A percentile compares a stretch with the other conserved stretches of the same genome.
Conservation (phyloP, 2,797 vertebrate species). For the Poecilia picta region DNA sequence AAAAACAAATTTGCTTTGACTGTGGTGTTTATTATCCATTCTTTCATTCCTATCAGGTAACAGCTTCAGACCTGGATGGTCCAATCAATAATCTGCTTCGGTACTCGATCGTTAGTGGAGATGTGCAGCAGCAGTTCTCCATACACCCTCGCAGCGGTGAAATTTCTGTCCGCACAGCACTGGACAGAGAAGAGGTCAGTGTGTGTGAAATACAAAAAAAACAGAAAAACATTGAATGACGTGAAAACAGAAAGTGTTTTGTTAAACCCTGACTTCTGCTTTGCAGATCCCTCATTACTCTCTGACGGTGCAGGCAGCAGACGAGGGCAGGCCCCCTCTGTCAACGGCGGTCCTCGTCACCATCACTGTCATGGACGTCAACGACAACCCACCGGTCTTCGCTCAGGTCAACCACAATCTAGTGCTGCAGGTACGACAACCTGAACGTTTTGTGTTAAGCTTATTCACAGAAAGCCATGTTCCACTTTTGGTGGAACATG, state of each 20-base stretch:
- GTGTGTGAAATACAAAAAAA: neutral
- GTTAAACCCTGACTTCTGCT: neutral
- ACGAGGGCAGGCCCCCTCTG: constrained; percentile 87
- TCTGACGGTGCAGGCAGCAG: constrained; percentile 89
- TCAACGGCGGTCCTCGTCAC: constrained; percentile 83
- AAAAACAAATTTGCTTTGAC: neutral
- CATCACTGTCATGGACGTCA: constrained; percentile 88
- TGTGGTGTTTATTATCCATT: neutral
- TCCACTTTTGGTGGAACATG: neutral
- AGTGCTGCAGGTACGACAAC: constrained; percentile 85
- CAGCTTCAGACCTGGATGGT: constrained; percentile 89
- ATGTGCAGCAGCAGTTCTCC: constrained; percentile 86
- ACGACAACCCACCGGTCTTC: constrained; percentile 95
- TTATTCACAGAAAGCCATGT: neutral
- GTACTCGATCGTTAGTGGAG: constrained; percentile 90
- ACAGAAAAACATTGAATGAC: neutral
- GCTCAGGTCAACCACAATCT: constrained; percentile 91
- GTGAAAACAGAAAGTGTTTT: neutral
- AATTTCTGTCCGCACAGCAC: constrained; percentile 82
- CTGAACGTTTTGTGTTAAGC: neutral
- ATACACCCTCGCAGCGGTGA: constrained; percentile 88
- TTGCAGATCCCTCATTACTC: constrained; percentile 88
- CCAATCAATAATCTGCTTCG: constrained; percentile 88
- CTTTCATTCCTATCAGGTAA: constrained; percentile 77
- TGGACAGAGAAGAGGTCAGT: constrained; percentile 95